phyloP scores from a whole-genome alignment of 2,888 invertebrate species.

The Euplagia quadripunctaria region DNA sequence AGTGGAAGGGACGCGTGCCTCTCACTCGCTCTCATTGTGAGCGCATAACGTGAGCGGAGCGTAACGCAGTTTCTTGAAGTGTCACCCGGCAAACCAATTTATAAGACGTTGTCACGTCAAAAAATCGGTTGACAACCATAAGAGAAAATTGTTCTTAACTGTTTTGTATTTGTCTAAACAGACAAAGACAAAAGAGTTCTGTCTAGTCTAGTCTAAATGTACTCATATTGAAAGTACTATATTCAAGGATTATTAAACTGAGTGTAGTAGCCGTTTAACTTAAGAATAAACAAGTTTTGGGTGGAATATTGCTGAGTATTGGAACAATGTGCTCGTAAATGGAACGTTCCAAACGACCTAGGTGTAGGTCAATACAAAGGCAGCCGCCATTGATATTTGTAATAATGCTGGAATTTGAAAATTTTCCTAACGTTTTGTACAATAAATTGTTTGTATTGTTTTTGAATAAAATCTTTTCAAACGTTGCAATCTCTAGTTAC shows the following conservation, averaged over 20 bases:
- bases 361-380: conserved; percentile 28
- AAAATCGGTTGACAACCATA: too few species aligned
- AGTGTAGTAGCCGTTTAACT: conserved; percentile 11
- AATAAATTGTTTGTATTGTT: not conserved
- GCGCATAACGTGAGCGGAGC: too few species aligned
- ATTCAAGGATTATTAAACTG: conserved; percentile 1
- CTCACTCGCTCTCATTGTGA: too few species aligned
- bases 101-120: too few species aligned
- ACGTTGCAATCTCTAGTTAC: not conserved
- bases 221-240: too few species aligned
- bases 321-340: conserved; percentile 19
- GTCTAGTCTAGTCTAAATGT: too few species aligned
- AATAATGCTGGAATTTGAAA: conserved; percentile 23
- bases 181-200: too few species aligned
- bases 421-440: not conserved
- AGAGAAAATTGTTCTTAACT: too few species aligned
- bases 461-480: not conserved
- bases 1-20: too few species aligned
- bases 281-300: conserved; percentile 16
- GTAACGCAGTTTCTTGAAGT: too few species aligned
- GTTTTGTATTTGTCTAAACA: too few species aligned
- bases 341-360: conserved; percentile 27
- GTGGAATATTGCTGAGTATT: conserved; percentile 21
- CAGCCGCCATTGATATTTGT: conserved; percentile 27
- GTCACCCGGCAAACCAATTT: too few species aligned